These are phyloP conservation scores for rat (Rattus norvegicus) DNA, from an alignment of 2,113 vertebrate species.

Conservation along the genomic window DNA sequence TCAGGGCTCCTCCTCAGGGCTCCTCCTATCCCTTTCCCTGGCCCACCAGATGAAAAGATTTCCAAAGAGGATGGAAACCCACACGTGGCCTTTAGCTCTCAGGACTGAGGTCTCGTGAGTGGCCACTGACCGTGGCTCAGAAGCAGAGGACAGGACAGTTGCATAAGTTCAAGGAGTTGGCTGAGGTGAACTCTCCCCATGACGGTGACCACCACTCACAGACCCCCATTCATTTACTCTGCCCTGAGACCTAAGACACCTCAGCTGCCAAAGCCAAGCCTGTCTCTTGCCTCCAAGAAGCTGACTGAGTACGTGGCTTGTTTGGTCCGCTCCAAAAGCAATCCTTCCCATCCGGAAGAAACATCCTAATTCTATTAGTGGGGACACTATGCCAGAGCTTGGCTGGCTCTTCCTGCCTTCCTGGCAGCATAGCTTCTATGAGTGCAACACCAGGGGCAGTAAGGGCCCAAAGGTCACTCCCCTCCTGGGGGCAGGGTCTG, in stretches of 20 bases:
- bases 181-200: too few species aligned
- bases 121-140: not conserved
- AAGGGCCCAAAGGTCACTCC: not conserved
- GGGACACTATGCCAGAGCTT: not conserved
- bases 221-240: not conserved
- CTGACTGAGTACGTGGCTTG: not conserved
- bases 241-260: not conserved
- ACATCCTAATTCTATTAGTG: slow-evolving; percentile 17
- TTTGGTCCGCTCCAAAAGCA: not conserved
- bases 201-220: not conserved
- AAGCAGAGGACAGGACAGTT: not conserved
- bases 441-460: not conserved
- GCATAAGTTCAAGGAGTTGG: not conserved
- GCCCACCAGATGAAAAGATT: not conserved
- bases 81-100: too few species aligned
- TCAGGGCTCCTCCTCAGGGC: too few species aligned
- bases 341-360: not conserved
- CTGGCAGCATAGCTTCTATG: not conserved
- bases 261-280: not conserved
- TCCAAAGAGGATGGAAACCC: not conserved
- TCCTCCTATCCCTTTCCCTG: not conserved
- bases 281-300: not conserved
- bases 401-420: slow-evolving; percentile 1
- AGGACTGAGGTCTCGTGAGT: rapidly evolving
- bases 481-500: rapidly evolving